Evolutionary conservation across 1,140 invertebrate genomes (phyloP).

Genomic region (Gryon sp.): DNA sequence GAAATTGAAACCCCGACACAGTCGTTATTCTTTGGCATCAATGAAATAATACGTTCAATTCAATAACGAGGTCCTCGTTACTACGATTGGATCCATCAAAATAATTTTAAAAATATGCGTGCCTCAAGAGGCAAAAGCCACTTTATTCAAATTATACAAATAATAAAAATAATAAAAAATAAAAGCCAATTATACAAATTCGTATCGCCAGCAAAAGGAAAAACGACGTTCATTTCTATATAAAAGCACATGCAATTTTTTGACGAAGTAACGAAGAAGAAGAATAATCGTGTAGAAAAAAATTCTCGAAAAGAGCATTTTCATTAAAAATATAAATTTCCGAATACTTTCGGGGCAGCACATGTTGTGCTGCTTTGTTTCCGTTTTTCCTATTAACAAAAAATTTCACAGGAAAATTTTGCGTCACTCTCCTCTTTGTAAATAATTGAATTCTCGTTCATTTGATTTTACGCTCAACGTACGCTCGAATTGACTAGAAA

Average conservation of each 20-base stretch:
- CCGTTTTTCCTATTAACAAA: conserved; percentile 56
- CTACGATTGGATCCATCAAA: conserved; percentile 64
- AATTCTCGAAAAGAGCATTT: too few species aligned
- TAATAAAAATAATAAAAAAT: too few species aligned
- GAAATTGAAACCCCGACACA: conserved; percentile 54
- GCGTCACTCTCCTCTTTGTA: conserved; percentile 33
- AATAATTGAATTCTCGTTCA: conserved; percentile 52
- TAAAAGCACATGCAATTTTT: too few species aligned
- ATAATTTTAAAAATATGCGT: too few species aligned
- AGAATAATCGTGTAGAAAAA: too few species aligned
- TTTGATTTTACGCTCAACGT: conserved; percentile 48
- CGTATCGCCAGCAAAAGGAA: too few species aligned
- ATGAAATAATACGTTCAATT: conserved; percentile 59
- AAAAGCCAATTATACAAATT: too few species aligned
- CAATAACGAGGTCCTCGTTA: conserved; percentile 34
- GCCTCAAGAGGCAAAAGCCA: too few species aligned
- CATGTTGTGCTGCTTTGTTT: conserved; percentile 33
- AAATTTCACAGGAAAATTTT: conserved; percentile 27
- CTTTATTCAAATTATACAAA: neutral
- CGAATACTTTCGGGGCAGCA: conserved; percentile 37
- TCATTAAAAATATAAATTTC: conserved; percentile 25
- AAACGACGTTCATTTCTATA: too few species aligned
- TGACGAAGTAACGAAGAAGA: too few species aligned
- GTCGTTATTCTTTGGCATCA: conserved; percentile 70
- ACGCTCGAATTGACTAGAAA: conserved; percentile 42